A percentile compares a stretch with the other conserved stretches of the same genome.
Evolutionary conservation across 2,797 vertebrate genomes (phyloP).

Genomic region (Acropternis orthonyx): DNA sequence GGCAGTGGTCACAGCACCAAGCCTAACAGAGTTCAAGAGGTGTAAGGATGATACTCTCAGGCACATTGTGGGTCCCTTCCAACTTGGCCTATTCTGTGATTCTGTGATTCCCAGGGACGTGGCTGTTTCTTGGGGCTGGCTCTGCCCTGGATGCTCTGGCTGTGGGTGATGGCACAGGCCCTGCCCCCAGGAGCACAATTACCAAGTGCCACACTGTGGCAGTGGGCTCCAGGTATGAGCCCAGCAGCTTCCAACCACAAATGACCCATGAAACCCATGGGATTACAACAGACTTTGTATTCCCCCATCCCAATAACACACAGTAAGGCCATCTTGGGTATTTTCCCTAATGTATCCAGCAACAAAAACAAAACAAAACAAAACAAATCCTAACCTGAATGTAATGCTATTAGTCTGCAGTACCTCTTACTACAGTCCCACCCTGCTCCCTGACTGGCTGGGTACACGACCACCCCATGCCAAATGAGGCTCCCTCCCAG

Average conservation of each 20-base stretch:
- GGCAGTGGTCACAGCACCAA: no score
- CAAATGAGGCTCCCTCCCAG: background rate
- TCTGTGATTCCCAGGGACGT: background rate
- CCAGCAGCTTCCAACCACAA: background rate
- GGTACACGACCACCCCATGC: rapidly evolving
- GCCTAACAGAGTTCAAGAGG: no score
- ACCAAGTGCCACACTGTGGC: background rate
- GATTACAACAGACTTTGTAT: background rate
- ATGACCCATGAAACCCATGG: rapidly evolving
- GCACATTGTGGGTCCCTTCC: no score
- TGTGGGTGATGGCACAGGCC: background rate
- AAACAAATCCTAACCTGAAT: background rate
- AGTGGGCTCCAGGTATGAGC: background rate
- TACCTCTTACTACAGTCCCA: background rate
- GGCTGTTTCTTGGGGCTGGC: background rate
- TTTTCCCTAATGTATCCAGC: background rate
- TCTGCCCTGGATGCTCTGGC: background rate
- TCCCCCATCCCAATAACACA: background rate
- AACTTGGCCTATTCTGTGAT: no score
- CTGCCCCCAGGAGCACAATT: background rate
- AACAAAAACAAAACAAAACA: background rate
- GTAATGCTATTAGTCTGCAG: background rate
- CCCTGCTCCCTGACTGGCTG: background rate
- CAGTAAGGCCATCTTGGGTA: background rate
- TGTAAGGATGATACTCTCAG: no score